These are phyloP conservation scores for Helobdella robusta DNA, from an alignment of 2,888 invertebrate species.

Conservation along the genomic window DNA sequence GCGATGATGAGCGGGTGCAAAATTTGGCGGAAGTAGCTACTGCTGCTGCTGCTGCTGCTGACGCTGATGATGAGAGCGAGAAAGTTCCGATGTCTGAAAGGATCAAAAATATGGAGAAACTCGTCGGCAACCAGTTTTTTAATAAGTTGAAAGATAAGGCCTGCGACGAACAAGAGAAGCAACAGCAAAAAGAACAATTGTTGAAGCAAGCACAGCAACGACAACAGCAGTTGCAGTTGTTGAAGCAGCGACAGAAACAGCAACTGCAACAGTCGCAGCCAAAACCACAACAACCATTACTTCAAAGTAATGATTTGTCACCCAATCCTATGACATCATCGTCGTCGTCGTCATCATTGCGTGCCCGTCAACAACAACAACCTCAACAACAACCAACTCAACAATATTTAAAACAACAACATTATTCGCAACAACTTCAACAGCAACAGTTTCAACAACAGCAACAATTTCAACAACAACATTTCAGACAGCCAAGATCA, in stretches of 20 bases:
- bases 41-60: background rate
- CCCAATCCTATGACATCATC: background rate
- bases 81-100: slow-evolving; percentile 12
- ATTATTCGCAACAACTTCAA: background rate
- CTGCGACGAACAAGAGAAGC: too few species aligned
- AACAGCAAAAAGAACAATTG: too few species aligned
- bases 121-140: background rate
- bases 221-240: too few species aligned
- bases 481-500: background rate
- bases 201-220: too few species aligned
- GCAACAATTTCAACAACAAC: slow-evolving; percentile 1
- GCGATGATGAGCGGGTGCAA: background rate
- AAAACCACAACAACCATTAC: too few species aligned
- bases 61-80: background rate
- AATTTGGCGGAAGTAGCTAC: too few species aligned
- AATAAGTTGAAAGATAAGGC: slow-evolving; percentile 3
- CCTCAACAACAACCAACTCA: background rate
- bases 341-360: background rate
- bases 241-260: too few species aligned
- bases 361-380: background rate
- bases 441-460: background rate
- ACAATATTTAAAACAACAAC: background rate
- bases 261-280: too few species aligned
- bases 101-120: slow-evolving; percentile 4
- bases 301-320: background rate